Conservation (phyloP, 2,113 vertebrate species). For the Clinocottus analis region DNA sequence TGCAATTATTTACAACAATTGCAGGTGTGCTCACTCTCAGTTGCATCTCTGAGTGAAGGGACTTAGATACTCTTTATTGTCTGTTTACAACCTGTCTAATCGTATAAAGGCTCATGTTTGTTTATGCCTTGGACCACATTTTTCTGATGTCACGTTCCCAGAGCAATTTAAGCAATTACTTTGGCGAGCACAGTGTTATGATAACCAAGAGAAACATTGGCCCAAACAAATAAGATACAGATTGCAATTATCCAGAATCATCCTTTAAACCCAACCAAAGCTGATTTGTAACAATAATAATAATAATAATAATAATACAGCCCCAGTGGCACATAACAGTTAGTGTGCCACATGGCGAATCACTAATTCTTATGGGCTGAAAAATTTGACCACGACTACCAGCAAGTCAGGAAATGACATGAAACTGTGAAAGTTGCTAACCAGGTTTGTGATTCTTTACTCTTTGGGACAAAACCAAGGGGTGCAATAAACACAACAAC, state of each 20-base stretch:
- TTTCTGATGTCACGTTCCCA: background rate
- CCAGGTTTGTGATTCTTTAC: conserved; percentile 2
- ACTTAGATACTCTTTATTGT: background rate
- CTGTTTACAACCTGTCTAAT: background rate
- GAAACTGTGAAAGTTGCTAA: conserved; percentile 29
- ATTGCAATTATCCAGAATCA: background rate
- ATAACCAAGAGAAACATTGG: background rate
- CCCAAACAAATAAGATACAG: no score
- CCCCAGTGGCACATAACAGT: background rate
- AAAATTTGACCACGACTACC: conserved; percentile 48
- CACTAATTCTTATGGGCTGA: conserved; percentile 37
- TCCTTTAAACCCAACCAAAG: background rate
- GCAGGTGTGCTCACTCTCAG: background rate
- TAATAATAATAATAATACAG: background rate
- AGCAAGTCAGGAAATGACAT: conserved; percentile 56
- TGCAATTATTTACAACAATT: background rate
- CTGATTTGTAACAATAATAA: background rate
- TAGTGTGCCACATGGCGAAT: conserved; percentile 31
- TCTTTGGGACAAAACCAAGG: background rate
- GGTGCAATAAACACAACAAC: background rate
- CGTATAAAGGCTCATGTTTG: background rate
- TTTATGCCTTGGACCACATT: background rate
- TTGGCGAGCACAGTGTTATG: background rate
- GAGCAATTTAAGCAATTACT: background rate
- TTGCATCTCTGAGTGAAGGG: background rate